Conservation (phyloP, 2,888 invertebrate genomes). For the Ypsolopha sequella region DNA sequence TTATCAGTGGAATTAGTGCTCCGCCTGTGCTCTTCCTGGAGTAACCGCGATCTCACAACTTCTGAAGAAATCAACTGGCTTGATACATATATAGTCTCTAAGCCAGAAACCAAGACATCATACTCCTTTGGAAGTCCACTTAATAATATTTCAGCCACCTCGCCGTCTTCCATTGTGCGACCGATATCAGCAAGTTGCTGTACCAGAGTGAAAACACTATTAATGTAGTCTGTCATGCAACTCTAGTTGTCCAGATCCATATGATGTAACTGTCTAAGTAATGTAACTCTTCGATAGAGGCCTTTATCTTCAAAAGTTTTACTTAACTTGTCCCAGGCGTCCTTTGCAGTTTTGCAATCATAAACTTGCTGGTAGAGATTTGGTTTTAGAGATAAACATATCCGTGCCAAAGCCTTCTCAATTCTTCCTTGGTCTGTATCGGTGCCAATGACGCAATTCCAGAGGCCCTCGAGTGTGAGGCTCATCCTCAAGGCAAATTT, state of each 20-base stretch:
- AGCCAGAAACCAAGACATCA: background rate
- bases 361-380: background rate
- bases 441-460: background rate
- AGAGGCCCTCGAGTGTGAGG: background rate
- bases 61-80: background rate
- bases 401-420: background rate
- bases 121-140: background rate
- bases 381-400: background rate
- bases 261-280: constrained; percentile 2
- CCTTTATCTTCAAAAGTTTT: constrained; percentile 5
- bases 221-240: constrained; percentile 4
- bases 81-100: background rate
- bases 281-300: constrained; percentile 1
- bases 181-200: constrained; percentile 6
- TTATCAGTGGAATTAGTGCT: background rate
- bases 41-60: background rate
- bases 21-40: background rate
- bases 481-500: background rate
- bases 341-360: background rate
- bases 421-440: background rate
- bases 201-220: constrained; percentile 1
- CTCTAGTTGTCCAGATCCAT: no score
- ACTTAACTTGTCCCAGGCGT: background rate
- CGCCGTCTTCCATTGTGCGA: background rate
- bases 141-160: constrained; percentile 5